phyloP scores from a whole-genome alignment of 2,797 vertebrate genomes.

The Chrosomus eos region DNA sequence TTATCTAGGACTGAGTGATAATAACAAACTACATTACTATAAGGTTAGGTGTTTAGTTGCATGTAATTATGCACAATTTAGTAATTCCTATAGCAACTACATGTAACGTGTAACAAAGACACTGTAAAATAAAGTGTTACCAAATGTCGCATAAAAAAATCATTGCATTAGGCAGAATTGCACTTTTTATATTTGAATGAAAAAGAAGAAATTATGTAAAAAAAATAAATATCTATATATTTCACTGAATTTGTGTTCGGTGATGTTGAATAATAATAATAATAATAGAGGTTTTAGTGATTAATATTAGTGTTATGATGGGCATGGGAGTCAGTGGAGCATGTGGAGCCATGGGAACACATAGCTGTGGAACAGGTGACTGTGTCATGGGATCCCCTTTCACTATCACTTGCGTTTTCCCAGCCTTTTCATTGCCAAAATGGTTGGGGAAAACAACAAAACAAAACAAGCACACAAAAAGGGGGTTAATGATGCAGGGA shows the following conservation, averaged over 20 bases:
- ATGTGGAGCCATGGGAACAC: constrained; percentile 79
- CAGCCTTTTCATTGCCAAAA: constrained; percentile 44
- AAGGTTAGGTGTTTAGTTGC: not conserved
- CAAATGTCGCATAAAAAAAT: not conserved
- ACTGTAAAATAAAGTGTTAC: no score
- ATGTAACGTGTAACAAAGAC: not conserved
- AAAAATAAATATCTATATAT: no score
- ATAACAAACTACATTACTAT: no score
- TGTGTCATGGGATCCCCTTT: constrained; percentile 69
- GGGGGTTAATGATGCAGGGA: not conserved
- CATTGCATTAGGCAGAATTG: not conserved
- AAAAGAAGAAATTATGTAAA: no score
- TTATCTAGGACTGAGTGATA: no score
- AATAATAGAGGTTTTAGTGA: constrained; percentile 10
- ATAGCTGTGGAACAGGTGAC: constrained; percentile 80
- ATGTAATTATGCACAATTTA: not conserved
- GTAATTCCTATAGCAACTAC: not conserved
- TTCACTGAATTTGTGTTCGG: not conserved
- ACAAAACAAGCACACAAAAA: constrained; percentile 35
- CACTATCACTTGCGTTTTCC: constrained; percentile 61
- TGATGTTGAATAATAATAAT: constrained; percentile 7
- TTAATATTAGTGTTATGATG: constrained; percentile 26
- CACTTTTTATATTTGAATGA: not conserved
- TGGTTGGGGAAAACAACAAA: constrained; percentile 24
- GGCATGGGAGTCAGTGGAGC: constrained; percentile 24